These are phyloP conservation scores for Pteronotus mesoamericanus DNA, from an alignment of 2,797 vertebrate genomes.

Conservation along the genomic window DNA sequence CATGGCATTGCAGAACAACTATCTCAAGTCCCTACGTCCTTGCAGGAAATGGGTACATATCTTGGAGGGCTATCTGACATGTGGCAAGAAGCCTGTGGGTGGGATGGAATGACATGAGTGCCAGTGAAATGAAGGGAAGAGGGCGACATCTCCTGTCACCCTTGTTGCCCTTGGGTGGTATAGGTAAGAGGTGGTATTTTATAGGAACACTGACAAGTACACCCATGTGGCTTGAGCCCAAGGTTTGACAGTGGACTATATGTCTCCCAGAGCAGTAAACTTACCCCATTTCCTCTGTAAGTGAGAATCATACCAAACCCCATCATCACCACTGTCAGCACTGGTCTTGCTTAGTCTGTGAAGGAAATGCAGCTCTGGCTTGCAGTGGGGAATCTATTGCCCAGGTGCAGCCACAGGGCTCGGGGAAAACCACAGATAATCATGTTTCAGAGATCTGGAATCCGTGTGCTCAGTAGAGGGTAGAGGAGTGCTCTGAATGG, in stretches of 20 bases:
- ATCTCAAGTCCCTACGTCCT: not conserved
- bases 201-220: not conserved
- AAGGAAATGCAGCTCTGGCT: not conserved
- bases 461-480: fast-evolving
- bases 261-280: not conserved
- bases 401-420: not conserved
- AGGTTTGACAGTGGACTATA: not conserved
- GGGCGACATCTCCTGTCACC: not conserved
- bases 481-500: not conserved
- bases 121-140: not conserved
- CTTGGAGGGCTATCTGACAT: not conserved
- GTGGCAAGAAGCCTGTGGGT: not conserved
- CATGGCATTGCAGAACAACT: not conserved
- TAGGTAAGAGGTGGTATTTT: not conserved
- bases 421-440: not conserved
- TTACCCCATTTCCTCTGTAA: not conserved
- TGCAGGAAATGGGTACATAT: not conserved
- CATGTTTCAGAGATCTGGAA: not conserved
- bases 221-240: not conserved
- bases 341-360: not conserved
- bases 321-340: not conserved
- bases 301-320: not conserved
- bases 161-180: not conserved
- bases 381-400: not conserved
- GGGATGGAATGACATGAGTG: not conserved